phyloP scores from a whole-genome alignment of 2,797 vertebrate genomes.

The Neosilurus mollespiculum region DNA sequence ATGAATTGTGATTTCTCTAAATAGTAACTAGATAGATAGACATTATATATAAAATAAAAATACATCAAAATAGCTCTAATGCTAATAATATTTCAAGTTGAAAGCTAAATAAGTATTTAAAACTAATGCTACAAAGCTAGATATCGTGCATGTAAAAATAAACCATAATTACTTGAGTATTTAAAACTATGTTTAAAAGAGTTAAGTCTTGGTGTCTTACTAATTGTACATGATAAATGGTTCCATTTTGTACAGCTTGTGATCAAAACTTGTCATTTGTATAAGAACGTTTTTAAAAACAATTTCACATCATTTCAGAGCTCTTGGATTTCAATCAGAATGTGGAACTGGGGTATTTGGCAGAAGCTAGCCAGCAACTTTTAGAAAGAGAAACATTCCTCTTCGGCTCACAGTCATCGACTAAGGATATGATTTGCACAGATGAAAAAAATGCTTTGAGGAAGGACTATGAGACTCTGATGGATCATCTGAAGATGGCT shows the following conservation, averaged over 20 bases:
- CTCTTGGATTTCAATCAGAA: constrained; percentile 44
- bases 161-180: no score
- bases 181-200: no score
- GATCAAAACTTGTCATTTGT: not conserved
- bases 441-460: constrained; percentile 70
- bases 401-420: constrained; percentile 35
- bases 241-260: not conserved
- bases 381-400: constrained; percentile 72
- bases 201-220: no score
- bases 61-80: no score
- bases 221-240: not conserved
- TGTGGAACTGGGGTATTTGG: constrained; percentile 64
- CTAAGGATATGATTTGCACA: constrained; percentile 51
- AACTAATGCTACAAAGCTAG: no score
- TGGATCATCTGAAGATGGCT: constrained; percentile 65
- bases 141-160: no score
- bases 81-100: no score
- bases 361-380: constrained; percentile 70
- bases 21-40: no score
- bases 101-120: no score
- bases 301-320: not conserved
- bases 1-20: no score
- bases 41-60: no score
- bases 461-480: constrained; percentile 67
- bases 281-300: not conserved